Conservation (phyloP, 2,797 vertebrate genomes). For the Anguilla anguilla region DNA sequence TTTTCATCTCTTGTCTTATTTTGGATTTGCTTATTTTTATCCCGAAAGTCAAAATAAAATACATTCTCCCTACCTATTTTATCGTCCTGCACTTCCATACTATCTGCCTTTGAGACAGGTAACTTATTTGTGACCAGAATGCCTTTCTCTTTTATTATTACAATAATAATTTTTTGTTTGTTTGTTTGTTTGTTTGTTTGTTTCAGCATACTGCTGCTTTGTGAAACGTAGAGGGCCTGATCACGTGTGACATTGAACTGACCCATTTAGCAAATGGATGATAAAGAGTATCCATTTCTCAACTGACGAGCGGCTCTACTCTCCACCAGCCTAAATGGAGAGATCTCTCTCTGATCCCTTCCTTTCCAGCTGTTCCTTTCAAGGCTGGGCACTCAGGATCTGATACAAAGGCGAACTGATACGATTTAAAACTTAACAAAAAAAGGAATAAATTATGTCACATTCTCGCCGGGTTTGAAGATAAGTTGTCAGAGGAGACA, state of each 20-base stretch:
- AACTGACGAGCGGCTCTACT: not conserved
- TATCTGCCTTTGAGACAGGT: not conserved
- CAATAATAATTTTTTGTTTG: not conserved
- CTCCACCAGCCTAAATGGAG: not conserved
- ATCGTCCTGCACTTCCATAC: not conserved
- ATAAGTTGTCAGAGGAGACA: not conserved
- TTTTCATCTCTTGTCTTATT: not conserved
- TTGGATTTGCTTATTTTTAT: not conserved
- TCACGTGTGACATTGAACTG: slow-evolving; percentile 13
- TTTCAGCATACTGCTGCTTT: not conserved
- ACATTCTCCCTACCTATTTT: not conserved
- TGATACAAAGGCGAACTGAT: not conserved
- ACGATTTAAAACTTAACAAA: not conserved
- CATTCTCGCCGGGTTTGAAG: not conserved
- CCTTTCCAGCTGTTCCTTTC: not conserved
- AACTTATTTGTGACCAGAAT: not conserved
- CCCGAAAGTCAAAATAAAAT: not conserved
- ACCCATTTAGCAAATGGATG: not conserved
- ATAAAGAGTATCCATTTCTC: not conserved
- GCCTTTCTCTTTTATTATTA: not conserved
- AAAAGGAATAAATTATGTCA: not conserved
- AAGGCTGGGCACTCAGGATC: not conserved
- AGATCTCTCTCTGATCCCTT: not conserved
- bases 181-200: not conserved
- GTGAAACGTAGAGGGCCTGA: not conserved